Conservation (phyloP, 2,797 vertebrate species). For the Brotula barbata region DNA sequence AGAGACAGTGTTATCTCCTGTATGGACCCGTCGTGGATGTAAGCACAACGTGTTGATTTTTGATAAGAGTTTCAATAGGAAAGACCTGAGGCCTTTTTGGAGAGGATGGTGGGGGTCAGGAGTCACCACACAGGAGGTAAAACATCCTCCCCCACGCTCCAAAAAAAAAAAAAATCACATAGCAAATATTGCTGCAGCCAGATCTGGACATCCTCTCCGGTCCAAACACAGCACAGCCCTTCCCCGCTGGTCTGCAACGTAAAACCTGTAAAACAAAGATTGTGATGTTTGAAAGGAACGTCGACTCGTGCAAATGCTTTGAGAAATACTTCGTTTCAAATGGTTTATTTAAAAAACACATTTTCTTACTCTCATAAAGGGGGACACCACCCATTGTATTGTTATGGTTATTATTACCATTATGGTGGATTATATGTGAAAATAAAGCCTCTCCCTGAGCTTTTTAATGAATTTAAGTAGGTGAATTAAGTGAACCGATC, state of each 20-base stretch:
- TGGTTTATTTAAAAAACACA: too few relatives aligned
- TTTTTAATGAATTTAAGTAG: too few relatives aligned
- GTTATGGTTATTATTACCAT: too few relatives aligned
- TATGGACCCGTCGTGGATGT: slow-evolving; percentile 24
- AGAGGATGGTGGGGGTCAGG: slow-evolving; percentile 76
- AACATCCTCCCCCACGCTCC: slow-evolving; percentile 73
- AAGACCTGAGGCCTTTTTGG: slow-evolving; percentile 62
- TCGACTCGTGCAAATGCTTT: too few relatives aligned
- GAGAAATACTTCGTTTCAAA: too few relatives aligned
- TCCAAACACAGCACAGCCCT: slow-evolving; percentile 65
- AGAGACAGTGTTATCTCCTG: slow-evolving; percentile 40
- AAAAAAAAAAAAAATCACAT: slow-evolving; percentile 72
- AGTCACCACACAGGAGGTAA: slow-evolving; percentile 77
- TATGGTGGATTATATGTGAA: too few relatives aligned
- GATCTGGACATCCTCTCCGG: slow-evolving; percentile 66
- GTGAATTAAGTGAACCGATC: too few relatives aligned
- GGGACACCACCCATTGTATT: too few relatives aligned
- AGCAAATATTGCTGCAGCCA: slow-evolving; percentile 52
- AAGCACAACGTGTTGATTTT: slow-evolving; percentile 46
- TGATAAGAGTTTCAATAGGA: slow-evolving; percentile 66
- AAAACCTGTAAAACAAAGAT: slow-evolving; percentile 30
- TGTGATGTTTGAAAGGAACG: slow-evolving; percentile 26
- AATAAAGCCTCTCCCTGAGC: too few relatives aligned
- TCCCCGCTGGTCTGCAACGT: slow-evolving; percentile 52
- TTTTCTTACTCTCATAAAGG: too few relatives aligned